phyloP scores from a whole-genome alignment of 2,797 vertebrate species.

The Arrhamphus sclerolepis region DNA sequence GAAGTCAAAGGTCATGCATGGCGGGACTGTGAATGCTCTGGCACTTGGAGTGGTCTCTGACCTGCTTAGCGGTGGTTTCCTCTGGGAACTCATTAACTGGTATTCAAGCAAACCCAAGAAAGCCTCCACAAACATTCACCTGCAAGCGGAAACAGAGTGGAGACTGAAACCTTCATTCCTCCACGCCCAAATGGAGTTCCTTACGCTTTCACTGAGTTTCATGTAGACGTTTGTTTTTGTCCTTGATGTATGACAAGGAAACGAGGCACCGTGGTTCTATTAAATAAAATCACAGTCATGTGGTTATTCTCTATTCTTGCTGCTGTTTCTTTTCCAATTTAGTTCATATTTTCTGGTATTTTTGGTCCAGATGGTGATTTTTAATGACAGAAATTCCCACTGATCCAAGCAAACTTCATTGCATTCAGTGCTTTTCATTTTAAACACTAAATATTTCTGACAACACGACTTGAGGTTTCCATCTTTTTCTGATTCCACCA shows the following conservation, averaged over 20 bases:
- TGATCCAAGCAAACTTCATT: neutral
- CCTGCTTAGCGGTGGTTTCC: slow-evolving; percentile 48
- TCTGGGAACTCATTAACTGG: slow-evolving; percentile 74
- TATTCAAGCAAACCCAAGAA: slow-evolving; percentile 25
- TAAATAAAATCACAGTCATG: too few relatives aligned
- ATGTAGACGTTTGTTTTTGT: too few relatives aligned
- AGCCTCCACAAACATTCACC: slow-evolving; percentile 50
- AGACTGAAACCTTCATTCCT: slow-evolving; percentile 1
- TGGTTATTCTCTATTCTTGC: too few relatives aligned
- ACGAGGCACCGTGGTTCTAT: too few relatives aligned
- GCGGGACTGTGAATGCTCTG: slow-evolving; percentile 31
- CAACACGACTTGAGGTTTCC: too few relatives aligned
- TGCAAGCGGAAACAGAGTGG: slow-evolving; percentile 28
- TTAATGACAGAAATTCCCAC: neutral
- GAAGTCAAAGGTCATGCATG: slow-evolving; percentile 48
- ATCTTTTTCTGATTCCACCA: too few relatives aligned
- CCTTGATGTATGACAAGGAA: too few relatives aligned
- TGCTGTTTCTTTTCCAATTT: neutral
- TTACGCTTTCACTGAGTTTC: too few relatives aligned
- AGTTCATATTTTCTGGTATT: neutral
- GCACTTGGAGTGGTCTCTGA: slow-evolving; percentile 37
- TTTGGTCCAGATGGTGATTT: neutral
- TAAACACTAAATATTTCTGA: too few relatives aligned
- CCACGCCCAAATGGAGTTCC: too few relatives aligned
- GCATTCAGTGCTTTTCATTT: neutral